These are phyloP conservation scores for Cotesia typhae DNA, from an alignment of 1,140 invertebrate species.

Conservation along the genomic window DNA sequence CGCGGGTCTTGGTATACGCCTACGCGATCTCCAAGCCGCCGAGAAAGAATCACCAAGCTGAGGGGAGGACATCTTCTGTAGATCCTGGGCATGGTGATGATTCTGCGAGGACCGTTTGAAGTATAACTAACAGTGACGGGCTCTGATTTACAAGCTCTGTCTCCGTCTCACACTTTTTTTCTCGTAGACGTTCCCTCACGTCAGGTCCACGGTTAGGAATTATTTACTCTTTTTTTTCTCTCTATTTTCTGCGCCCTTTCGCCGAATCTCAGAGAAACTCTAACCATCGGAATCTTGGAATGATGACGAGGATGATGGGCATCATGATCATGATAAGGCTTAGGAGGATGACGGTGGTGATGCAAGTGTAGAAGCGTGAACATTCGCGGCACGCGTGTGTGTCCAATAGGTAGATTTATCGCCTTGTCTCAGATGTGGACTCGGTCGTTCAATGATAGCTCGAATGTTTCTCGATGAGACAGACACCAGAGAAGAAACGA, in stretches of 20 bases:
- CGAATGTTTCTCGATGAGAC: conserved; percentile 30
- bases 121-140: conserved; percentile 15
- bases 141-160: conserved; percentile 28
- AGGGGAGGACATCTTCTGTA: conserved; percentile 8
- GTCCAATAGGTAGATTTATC: conserved; percentile 30
- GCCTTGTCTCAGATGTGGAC: conserved; percentile 18
- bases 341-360: neutral
- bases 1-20: conserved; percentile 19
- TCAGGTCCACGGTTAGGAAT: neutral
- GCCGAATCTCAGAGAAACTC: no score
- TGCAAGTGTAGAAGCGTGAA: conserved; percentile 17
- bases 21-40: conserved; percentile 19
- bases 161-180: conserved; percentile 16
- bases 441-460: neutral
- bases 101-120: neutral
- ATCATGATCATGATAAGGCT: no score
- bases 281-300: no score
- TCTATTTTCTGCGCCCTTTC: neutral
- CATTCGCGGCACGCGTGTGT: conserved; percentile 29
- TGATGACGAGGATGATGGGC: no score
- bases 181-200: conserved; percentile 22
- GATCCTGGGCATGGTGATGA: neutral
- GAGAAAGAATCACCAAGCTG: neutral
- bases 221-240: conserved; percentile 4
- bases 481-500: conserved; percentile 16